These are phyloP conservation scores for Microtus richardsoni DNA, from an alignment of 2,113 vertebrate genomes.

Conservation along the genomic window DNA sequence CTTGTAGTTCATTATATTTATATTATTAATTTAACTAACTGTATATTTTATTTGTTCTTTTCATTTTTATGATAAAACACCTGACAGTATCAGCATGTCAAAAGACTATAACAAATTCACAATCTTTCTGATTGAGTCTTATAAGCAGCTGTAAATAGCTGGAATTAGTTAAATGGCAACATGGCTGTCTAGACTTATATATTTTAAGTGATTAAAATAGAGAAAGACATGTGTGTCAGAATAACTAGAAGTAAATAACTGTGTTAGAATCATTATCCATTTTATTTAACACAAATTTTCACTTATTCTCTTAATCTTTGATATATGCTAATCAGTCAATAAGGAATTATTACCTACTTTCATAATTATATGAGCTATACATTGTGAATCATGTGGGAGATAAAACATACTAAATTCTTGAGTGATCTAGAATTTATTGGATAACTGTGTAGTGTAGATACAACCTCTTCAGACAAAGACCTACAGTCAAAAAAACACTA, in stretches of 20 bases:
- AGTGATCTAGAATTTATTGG: not conserved
- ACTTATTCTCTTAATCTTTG: not conserved
- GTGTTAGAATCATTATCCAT: not conserved
- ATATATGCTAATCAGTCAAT: not conserved
- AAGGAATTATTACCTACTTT: not conserved
- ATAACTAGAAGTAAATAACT: not conserved
- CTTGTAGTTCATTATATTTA: not conserved
- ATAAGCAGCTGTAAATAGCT: not conserved
- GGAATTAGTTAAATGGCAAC: not conserved
- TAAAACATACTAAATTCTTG: not conserved
- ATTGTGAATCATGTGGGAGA: not conserved
- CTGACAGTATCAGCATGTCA: not conserved
- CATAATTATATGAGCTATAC: not conserved
- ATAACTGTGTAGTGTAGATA: not conserved
- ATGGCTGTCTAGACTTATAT: not conserved
- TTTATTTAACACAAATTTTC: not conserved
- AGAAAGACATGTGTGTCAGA: not conserved
- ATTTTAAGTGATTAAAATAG: not conserved
- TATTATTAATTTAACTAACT: constrained; percentile 7
- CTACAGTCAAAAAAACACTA: not conserved
- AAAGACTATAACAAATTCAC: not conserved
- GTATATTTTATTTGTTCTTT: not conserved
- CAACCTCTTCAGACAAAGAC: not conserved
- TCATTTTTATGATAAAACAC: not conserved
- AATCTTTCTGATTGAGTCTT: no score